Base-by-base conservation (phyloP, 1,140 invertebrate species). In the Microplitis mediator region DNA sequence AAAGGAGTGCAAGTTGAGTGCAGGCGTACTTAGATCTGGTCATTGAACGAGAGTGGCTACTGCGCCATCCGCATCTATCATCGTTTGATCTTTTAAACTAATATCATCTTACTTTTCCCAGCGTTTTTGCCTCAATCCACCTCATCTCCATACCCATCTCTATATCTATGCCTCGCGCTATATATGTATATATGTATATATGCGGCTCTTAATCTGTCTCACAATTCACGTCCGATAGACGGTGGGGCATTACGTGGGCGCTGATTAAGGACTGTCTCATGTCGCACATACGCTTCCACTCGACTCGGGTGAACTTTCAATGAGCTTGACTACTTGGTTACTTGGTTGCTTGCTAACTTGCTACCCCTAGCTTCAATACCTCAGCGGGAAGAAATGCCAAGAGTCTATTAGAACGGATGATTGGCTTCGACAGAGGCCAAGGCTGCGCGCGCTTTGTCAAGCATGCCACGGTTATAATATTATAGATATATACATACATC, bases 1-100 rank as follows among this genome's bases (percentile, higher is more conserved):
- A 58, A 72, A 72, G 63, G 66, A 72, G 71, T 72, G 71, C 71
- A 72, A 64, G 71, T 72, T 56, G 71, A 72, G 71, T 72, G 66
- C 71, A 56, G 64, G 71, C 66, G 67, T 31, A 54, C 52, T 51
- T 36, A 51, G 68, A 14, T 31, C 64, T 72, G 71, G 71, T 72
- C 71, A 72, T 67, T 72, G 71, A 72, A 72, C 71, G 71, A 68
- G 6, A 50, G 65, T 62, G 45, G 50, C 69, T 64, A 72, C 71
- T 72, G 64, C 71, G 71, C 64, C 64, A 72, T 72, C 64, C 63
- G 52, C 70, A 72, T 64, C 54, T 51, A 66, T 34, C 23, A 16
- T 50, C 50, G 67, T 69, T 23, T 64, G 31, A 64, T 56, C 50
- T 58, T 11, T 45, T 45, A 9, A 45, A 45, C 6, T 9, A 11